Evolutionary conservation across 1,140 invertebrate species (phyloP).

Genomic region (Aphis gossypii): DNA sequence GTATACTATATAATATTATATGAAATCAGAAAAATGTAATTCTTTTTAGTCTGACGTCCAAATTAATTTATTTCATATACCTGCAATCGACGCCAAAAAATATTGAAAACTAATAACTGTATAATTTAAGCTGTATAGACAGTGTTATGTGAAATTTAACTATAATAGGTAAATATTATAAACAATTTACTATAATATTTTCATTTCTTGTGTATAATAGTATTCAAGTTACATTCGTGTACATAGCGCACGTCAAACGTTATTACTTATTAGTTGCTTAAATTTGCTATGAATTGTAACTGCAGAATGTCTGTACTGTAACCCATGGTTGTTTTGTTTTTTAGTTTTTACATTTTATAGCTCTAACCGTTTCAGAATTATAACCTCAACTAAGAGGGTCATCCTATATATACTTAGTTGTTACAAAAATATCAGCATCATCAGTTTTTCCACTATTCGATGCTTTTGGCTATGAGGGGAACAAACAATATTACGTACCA

Average conservation of each 20-base stretch:
- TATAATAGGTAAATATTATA: not conserved
- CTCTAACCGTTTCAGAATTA: not conserved
- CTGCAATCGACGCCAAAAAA: no score
- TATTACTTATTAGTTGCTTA: not conserved
- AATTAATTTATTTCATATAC: not conserved
- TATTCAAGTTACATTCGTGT: not conserved
- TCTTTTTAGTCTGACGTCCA: not conserved
- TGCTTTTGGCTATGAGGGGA: not conserved
- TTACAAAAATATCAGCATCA: slow-evolving; percentile 1
- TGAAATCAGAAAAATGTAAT: not conserved
- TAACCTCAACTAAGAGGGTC: not conserved
- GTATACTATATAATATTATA: no score
- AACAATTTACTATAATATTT: not conserved
- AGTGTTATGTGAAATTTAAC: no score
- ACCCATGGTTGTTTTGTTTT: not conserved
- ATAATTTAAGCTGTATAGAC: no score
- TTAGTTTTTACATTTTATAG: not conserved
- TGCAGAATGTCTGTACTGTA: not conserved
- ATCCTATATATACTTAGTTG: not conserved
- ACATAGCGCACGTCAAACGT: not conserved
- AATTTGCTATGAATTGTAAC: not conserved
- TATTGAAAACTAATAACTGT: no score
- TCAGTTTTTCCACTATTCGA: not conserved
- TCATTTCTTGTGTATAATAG: not conserved
- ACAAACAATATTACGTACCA: not conserved